Conservation (phyloP, 1,140 invertebrate genomes). For the Leptinotarsa texana region DNA sequence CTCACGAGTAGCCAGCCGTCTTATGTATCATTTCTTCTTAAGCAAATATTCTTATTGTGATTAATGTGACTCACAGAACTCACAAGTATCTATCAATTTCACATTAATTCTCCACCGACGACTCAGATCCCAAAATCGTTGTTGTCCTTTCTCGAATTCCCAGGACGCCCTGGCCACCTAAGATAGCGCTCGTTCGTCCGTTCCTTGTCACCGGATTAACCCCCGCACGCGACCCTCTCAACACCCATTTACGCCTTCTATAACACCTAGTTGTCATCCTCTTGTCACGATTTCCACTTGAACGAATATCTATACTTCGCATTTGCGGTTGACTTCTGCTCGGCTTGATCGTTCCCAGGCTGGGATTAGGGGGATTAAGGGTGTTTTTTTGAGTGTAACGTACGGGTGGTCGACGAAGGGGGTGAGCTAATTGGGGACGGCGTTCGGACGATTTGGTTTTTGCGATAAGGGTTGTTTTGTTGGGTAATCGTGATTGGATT, state of each 20-base stretch:
- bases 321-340: slow-evolving; percentile 5
- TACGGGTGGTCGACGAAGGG: neutral
- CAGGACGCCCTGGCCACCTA: no score
- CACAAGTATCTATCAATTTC: no score
- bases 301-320: neutral
- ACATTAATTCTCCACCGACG: no score
- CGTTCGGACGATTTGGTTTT: neutral
- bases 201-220: no score
- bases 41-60: no score
- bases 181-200: no score
- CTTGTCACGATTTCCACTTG: neutral
- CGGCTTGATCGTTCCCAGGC: neutral
- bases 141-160: no score
- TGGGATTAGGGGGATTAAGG: neutral
- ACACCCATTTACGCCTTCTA: slow-evolving; percentile 4
- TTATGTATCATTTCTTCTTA: no score
- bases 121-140: no score
- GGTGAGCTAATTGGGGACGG: neutral
- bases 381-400: neutral
- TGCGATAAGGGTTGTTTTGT: neutral
- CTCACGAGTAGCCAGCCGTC: no score
- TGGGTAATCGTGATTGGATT: neutral
- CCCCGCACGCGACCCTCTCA: neutral
- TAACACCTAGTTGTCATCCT: slow-evolving; percentile 5
- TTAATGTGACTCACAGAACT: no score